Base-by-base conservation (phyloP, 2,888 invertebrate species). In the Periphyllus acericola region DNA sequence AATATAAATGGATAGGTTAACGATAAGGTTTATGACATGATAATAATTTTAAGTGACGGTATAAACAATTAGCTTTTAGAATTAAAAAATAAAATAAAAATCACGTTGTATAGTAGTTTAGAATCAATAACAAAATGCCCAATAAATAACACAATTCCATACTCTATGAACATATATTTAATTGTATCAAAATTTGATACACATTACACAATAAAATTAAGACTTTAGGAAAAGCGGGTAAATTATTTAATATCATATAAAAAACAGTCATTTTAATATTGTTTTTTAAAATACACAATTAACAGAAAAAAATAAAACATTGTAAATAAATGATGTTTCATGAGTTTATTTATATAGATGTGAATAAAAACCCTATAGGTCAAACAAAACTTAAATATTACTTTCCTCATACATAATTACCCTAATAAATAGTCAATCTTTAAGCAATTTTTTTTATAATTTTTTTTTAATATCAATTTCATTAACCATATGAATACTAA, bases 381-480 rank as follows among this genome's bases (percentile, higher is more conserved):
- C 81, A 87, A 87, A 87, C 74, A 80, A 74, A 81, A 87, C 60
- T 87, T 87, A 81, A 81, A 74, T 81, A 87, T 87, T 81, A 87
- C n/a, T 46, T 79, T 87, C 46, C 66, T 87, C 74, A 1, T 87
- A 87, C 81, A 87, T 79, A 79, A 81, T 81, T 87, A 87, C 87
- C 80, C 87, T 87, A 87, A 75, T 81, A 87, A 81, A 81, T 87
- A 87, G 36, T 81, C 87, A 81, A 87, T 87, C 66, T 87, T 87
- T 87, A 87, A 87, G 87, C 87, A 74, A 55, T 80, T 55, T 86
- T 86, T 86, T 46, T 80, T 85, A 14, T 68, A 68, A 36, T 85
- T 71, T 79, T 79, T 74, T 52, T 52, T 52, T 29, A n/a, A n/a
- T 75, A 60, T 74, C 40, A 74, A 81, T 81, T 87, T 87, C 36